phyloP scores from a whole-genome alignment of 2,797 vertebrate species.

The Zenarchopterus dispar region DNA sequence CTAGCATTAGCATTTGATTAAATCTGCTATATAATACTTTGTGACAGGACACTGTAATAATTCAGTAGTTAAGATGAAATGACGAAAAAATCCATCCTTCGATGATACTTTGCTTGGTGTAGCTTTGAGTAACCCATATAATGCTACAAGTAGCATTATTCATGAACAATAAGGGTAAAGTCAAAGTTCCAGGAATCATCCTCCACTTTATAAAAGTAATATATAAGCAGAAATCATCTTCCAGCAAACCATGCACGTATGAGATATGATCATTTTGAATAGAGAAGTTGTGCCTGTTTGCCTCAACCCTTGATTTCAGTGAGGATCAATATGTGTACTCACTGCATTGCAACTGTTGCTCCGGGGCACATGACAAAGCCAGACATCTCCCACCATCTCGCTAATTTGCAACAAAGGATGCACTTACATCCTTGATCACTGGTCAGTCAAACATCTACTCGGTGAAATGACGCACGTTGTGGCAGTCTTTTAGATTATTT shows the following conservation, averaged over 20 bases:
- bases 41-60: too few relatives aligned
- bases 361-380: constrained; percentile 34
- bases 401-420: constrained; percentile 39
- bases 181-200: background rate
- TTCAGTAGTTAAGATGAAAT: too few relatives aligned
- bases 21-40: too few relatives aligned
- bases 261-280: background rate
- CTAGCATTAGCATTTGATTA: too few relatives aligned
- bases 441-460: background rate
- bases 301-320: constrained; percentile 6
- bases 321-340: constrained; percentile 4
- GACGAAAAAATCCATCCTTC: too few relatives aligned
- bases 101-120: background rate
- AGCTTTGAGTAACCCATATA: background rate
- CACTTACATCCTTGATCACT: background rate
- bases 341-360: constrained; percentile 44
- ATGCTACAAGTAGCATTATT: background rate
- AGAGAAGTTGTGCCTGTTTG: background rate
- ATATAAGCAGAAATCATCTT: background rate
- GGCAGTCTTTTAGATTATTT: background rate
- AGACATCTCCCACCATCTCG: constrained; percentile 51
- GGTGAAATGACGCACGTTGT: background rate
- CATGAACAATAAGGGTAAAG: background rate
- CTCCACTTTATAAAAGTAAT: background rate
- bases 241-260: background rate